Conservation (phyloP, 2,113 vertebrate species). For the Aix galericulata region DNA sequence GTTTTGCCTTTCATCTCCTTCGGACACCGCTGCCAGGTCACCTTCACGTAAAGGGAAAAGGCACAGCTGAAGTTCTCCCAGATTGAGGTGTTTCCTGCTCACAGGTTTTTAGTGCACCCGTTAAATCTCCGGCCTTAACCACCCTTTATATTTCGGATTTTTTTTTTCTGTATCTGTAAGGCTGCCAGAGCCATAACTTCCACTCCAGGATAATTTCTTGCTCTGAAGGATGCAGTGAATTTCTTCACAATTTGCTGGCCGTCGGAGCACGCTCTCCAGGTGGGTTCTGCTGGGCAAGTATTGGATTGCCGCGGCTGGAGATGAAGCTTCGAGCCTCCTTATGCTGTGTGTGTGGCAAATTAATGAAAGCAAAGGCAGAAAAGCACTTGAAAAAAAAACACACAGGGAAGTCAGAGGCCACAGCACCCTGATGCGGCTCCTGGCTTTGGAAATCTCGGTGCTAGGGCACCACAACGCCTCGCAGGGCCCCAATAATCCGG, state of each 20-base stretch:
- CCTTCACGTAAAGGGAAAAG: not conserved
- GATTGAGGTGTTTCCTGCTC: not conserved
- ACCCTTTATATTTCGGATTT: not conserved
- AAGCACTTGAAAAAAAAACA: not conserved
- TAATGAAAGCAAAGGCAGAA: not conserved
- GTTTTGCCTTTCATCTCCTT: not conserved
- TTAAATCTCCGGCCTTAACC: not conserved
- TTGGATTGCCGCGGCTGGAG: not conserved
- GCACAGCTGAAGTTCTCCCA: not conserved
- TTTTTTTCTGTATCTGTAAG: not conserved
- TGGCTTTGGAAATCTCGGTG: fast-evolving
- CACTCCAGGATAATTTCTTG: constrained; percentile 35
- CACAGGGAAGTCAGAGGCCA: not conserved
- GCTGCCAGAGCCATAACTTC: not conserved
- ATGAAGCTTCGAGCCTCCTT: not conserved
- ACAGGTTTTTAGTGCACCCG: not conserved
- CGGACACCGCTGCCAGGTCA: not conserved
- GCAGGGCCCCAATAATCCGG: not conserved
- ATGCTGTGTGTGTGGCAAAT: not conserved
- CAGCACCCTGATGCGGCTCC: fast-evolving
- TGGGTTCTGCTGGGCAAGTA: not conserved
- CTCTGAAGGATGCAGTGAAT: not conserved
- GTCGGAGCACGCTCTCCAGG: not conserved
- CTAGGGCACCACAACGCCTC: not conserved
- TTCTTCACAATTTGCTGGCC: not conserved